These are phyloP conservation scores for Ifrita kowaldi DNA, from an alignment of 2,113 vertebrate species.

Conservation along the genomic window DNA sequence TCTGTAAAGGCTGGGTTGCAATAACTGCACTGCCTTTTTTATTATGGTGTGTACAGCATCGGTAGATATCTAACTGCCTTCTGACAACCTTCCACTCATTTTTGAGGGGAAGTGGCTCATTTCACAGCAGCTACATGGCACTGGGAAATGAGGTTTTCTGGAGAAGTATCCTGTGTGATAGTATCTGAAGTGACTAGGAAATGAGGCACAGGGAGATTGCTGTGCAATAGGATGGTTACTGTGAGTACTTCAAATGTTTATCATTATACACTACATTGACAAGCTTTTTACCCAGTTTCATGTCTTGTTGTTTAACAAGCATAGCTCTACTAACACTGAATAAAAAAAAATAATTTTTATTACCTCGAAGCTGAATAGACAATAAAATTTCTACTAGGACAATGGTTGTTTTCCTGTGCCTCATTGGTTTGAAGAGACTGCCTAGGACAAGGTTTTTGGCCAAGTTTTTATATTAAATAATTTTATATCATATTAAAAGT, in stretches of 20 bases:
- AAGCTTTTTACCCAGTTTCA: not conserved
- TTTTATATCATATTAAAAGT: not conserved
- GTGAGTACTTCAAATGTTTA: not conserved
- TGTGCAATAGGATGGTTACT: not conserved
- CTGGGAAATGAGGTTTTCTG: not conserved
- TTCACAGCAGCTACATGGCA: not conserved
- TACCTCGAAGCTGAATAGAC: not conserved
- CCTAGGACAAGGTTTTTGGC: not conserved
- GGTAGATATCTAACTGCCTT: not conserved
- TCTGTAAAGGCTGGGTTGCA: not conserved
- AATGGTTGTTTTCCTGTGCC: not conserved
- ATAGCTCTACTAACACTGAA: not conserved
- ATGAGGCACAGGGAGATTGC: not conserved
- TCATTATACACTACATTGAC: not conserved
- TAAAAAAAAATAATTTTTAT: not conserved
- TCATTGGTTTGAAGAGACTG: not conserved
- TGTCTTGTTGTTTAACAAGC: not conserved
- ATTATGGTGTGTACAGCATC: not conserved
- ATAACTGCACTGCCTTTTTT: not conserved
- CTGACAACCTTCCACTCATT: not conserved
- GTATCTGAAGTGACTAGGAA: constrained; percentile 17
- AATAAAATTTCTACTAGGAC: not conserved
- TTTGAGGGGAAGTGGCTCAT: constrained; percentile 1
- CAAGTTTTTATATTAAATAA: not conserved
- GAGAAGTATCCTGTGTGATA: not conserved